A percentile compares a stretch with the other conserved stretches of the same genome.
Evolutionary conservation across 2,797 vertebrate genomes (phyloP).

Genomic region (Sebastes goodei): DNA sequence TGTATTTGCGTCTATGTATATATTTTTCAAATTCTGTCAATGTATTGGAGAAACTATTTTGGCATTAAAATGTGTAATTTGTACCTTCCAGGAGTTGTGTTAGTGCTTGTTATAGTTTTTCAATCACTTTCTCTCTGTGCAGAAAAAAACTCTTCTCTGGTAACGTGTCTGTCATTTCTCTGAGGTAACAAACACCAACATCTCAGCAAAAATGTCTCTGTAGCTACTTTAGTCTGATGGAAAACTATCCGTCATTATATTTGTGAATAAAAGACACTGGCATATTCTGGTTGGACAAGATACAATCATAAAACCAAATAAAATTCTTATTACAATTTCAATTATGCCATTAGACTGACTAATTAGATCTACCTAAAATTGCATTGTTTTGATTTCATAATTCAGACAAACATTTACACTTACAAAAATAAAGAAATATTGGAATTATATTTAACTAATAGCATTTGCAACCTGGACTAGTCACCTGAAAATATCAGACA

Average conservation of each 20-base stretch:
- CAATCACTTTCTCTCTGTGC: background rate
- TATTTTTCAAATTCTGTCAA: background rate
- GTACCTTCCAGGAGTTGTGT: background rate
- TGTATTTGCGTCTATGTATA: slow-evolving; percentile 9
- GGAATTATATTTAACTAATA: background rate
- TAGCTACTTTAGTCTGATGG: background rate
- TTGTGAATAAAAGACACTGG: background rate
- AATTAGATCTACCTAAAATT: background rate
- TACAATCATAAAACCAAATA: background rate
- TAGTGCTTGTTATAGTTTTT: background rate
- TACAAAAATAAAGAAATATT: background rate
- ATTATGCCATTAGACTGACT: background rate
- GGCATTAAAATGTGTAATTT: slow-evolving; percentile 22
- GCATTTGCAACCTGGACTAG: background rate
- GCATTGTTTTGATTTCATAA: background rate
- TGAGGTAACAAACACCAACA: background rate
- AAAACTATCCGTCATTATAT: background rate
- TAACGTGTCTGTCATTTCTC: background rate
- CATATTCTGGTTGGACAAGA: background rate
- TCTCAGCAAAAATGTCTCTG: background rate
- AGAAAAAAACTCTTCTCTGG: background rate
- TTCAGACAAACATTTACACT: background rate
- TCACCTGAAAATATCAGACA: background rate
- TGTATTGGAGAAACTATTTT: slow-evolving; percentile 10
- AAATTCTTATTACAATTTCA: background rate